Evolutionary conservation across 2,888 invertebrate species (phyloP).

Genomic region (Clusia tigrina): DNA sequence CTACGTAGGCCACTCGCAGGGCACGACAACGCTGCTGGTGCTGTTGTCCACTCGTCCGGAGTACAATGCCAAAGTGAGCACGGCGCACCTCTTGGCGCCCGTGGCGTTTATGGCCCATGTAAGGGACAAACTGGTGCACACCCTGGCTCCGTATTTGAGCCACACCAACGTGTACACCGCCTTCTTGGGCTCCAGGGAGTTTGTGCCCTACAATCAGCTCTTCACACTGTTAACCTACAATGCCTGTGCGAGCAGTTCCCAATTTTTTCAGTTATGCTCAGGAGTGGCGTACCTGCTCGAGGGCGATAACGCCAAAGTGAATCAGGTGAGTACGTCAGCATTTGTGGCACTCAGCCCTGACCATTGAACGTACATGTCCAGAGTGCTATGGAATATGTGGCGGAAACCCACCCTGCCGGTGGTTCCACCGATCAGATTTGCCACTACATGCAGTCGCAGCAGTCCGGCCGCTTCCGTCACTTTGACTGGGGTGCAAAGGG

Average conservation of each 20-base stretch:
- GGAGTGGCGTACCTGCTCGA: slow-evolving; percentile 68
- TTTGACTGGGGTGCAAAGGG: slow-evolving; percentile 46
- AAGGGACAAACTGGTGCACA: slow-evolving; percentile 58
- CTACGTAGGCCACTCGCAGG: slow-evolving; percentile 59
- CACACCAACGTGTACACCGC: slow-evolving; percentile 38
- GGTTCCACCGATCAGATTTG: slow-evolving; percentile 52
- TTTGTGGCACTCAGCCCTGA: not conserved
- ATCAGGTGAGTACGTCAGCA: slow-evolving; percentile 41
- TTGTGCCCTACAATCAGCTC: slow-evolving; percentile 69
- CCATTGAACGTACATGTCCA: slow-evolving; percentile 23
- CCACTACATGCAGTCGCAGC: slow-evolving; percentile 52
- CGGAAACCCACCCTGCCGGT: slow-evolving; percentile 51
- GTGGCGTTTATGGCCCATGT: slow-evolving; percentile 67
- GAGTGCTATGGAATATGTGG: slow-evolving; percentile 40
- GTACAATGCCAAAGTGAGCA: slow-evolving; percentile 54
- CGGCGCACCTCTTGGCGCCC: slow-evolving; percentile 56
- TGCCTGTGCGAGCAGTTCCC: slow-evolving; percentile 58
- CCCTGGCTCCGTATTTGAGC: slow-evolving; percentile 60
- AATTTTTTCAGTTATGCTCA: slow-evolving; percentile 66
- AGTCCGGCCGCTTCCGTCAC: slow-evolving; percentile 46
- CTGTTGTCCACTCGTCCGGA: slow-evolving; percentile 49
- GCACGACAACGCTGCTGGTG: slow-evolving; percentile 50
- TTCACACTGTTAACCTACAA: slow-evolving; percentile 64
- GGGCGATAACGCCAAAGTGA: slow-evolving; percentile 44
- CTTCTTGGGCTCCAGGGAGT: slow-evolving; percentile 66